phyloP scores from a whole-genome alignment of 2,888 invertebrate genomes.

The Stenolophus ochropezus region DNA sequence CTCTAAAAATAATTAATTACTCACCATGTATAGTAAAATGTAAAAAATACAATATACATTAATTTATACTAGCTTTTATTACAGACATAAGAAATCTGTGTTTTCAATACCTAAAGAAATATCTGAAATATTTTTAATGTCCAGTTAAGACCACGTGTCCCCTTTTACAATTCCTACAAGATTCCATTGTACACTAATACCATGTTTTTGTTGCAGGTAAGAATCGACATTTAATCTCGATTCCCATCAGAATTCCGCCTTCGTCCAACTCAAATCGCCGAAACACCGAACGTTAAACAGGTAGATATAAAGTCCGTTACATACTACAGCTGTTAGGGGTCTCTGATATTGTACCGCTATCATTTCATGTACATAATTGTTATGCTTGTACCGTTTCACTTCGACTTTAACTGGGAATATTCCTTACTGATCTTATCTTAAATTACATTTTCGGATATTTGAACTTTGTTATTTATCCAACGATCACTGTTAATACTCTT shows the following conservation, averaged over 20 bases:
- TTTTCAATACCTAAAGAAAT: no score
- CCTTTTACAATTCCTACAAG: no score
- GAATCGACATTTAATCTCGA: neutral
- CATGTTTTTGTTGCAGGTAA: constrained; percentile 20
- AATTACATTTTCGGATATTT: no score
- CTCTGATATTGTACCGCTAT: neutral
- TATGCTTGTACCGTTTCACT: neutral
- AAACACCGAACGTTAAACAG: neutral
- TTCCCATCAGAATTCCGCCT: constrained; percentile 16
- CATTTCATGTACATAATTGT: neutral
- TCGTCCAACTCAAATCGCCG: neutral
- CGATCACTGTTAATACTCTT: no score
- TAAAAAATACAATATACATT: no score
- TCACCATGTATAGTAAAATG: no score
- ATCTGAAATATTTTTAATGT: no score
- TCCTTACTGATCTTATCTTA: neutral
- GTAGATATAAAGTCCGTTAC: constrained; percentile 6
- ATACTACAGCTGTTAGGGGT: neutral
- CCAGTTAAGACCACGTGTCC: no score
- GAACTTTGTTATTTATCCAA: no score
- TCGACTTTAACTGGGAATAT: neutral
- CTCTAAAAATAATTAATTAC: no score
- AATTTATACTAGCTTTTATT: no score
- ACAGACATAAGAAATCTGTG: no score
- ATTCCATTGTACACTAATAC: constrained; percentile 21